Conservation (phyloP, 2,888 invertebrate species). For the Malachius bipustulatus region DNA sequence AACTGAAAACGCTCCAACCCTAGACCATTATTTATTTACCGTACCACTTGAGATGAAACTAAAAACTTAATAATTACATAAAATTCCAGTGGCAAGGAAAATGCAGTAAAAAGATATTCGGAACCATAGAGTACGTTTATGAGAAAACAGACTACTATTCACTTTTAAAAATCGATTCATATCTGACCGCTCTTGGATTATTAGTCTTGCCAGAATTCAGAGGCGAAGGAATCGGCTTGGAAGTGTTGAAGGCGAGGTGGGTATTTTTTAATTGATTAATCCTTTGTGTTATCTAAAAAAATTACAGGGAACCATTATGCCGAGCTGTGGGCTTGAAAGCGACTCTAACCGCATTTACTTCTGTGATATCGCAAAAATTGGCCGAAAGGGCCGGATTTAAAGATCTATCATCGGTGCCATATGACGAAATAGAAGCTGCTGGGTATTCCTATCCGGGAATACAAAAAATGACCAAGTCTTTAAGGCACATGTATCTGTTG, state of each 20-base stretch:
- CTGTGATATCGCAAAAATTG: slow-evolving; percentile 40
- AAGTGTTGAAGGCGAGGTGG: slow-evolving; percentile 22
- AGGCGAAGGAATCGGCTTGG: slow-evolving; percentile 26
- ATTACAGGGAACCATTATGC: slow-evolving; percentile 40
- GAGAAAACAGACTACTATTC: background rate
- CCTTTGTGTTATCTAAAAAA: too few relatives aligned
- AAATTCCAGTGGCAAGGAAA: too few relatives aligned
- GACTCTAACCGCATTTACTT: slow-evolving; percentile 43
- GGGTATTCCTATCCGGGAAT: slow-evolving; percentile 18
- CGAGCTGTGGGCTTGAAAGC: slow-evolving; percentile 39
- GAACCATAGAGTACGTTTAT: background rate
- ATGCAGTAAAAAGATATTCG: background rate
- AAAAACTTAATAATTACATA: too few relatives aligned
- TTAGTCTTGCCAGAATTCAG: slow-evolving; percentile 27
- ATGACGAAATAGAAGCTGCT: slow-evolving; percentile 37
- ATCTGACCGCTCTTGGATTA: slow-evolving; percentile 30
- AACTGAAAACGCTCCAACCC: too few relatives aligned
- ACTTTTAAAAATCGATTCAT: slow-evolving; percentile 24
- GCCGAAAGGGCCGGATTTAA: slow-evolving; percentile 42
- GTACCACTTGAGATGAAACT: too few relatives aligned
- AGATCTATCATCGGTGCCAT: slow-evolving; percentile 36
- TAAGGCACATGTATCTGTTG: slow-evolving; percentile 18
- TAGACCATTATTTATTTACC: too few relatives aligned
- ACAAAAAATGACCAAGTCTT: slow-evolving; percentile 16
- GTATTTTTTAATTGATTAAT: background rate